Evolutionary conservation across 2,888 invertebrate species (phyloP).

Genomic region (Melanophora roralis): DNA sequence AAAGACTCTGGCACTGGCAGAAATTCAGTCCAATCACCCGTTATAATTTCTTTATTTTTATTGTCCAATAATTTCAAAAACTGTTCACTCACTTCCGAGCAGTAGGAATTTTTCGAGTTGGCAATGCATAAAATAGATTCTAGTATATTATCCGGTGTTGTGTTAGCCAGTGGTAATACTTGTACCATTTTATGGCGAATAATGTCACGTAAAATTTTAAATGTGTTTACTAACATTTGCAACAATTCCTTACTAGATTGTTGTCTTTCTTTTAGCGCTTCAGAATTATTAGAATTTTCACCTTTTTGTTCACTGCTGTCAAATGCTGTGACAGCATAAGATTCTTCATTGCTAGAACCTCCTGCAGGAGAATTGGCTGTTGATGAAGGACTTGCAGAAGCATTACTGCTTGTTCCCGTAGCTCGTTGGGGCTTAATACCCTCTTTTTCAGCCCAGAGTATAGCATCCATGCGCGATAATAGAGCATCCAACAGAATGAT

Average conservation of each 20-base stretch:
- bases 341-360: conserved; percentile 65
- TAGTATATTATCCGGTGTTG: conserved; percentile 71
- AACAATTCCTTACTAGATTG: conserved; percentile 71
- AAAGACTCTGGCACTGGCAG: conserved; percentile 71
- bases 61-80: conserved; percentile 74
- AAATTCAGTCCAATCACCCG: conserved; percentile 76
- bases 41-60: conserved; percentile 75
- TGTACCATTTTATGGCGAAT: conserved; percentile 74
- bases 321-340: conserved; percentile 68
- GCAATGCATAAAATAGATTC: conserved; percentile 75
- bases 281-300: conserved; percentile 55
- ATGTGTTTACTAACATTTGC: conserved; percentile 71
- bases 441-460: conserved; percentile 75
- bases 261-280: conserved; percentile 67
- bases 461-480: conserved; percentile 75
- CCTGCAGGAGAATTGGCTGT: conserved; percentile 45
- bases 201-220: conserved; percentile 71
- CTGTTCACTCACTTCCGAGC: conserved; percentile 73
- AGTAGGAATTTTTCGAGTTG: conserved; percentile 73
- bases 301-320: conserved; percentile 66
- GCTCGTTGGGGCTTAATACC: conserved; percentile 68
- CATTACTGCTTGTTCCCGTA: conserved; percentile 62
- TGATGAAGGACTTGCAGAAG: conserved; percentile 54
- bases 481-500: conserved; percentile 74
- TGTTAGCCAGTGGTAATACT: conserved; percentile 69